Conservation (phyloP, 2,888 invertebrate genomes). For the Bugulina stolonifera region DNA sequence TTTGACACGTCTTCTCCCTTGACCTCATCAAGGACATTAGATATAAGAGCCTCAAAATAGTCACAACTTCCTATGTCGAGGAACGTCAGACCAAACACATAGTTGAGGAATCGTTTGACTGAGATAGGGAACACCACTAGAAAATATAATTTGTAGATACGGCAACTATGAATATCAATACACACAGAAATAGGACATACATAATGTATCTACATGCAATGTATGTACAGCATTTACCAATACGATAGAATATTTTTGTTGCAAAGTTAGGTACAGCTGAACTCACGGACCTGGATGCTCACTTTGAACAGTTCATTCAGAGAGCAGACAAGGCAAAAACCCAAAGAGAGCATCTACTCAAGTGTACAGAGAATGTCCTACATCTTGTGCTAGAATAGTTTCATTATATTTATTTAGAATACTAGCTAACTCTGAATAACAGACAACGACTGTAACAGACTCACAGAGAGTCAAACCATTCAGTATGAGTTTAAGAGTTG, state of each 20-base stretch:
- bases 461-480: background rate
- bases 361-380: too few relatives aligned
- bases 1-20: too few relatives aligned
- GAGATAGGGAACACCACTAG: background rate
- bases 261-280: too few relatives aligned
- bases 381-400: too few relatives aligned
- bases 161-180: background rate
- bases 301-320: too few relatives aligned
- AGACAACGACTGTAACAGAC: too few relatives aligned
- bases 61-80: background rate
- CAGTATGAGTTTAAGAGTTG: background rate
- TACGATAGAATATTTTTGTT: too few relatives aligned
- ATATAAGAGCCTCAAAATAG: background rate
- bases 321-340: too few relatives aligned
- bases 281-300: too few relatives aligned
- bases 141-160: background rate
- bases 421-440: too few relatives aligned
- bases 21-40: background rate
- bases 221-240: background rate
- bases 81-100: background rate
- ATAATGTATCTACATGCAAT: background rate
- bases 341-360: too few relatives aligned
- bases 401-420: too few relatives aligned
- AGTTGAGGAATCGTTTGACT: background rate
- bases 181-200: background rate